phyloP scores from a whole-genome alignment of 2,888 invertebrate genomes.

The Antheraea assamensis region DNA sequence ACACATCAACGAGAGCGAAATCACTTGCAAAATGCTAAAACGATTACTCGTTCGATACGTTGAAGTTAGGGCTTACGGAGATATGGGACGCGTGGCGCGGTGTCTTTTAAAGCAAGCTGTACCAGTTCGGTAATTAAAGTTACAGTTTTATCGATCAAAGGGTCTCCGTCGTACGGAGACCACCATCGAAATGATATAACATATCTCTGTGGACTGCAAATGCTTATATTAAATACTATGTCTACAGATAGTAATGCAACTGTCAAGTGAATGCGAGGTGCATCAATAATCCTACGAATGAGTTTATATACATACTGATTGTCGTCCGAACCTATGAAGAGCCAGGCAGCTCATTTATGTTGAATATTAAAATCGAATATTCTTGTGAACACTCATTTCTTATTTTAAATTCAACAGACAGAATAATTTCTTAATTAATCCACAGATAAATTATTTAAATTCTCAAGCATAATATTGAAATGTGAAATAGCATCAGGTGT shows the following conservation, averaged over 20 bases:
- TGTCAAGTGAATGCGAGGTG: conserved; percentile 66
- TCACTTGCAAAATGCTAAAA: conserved; percentile 14
- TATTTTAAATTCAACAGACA: not conserved
- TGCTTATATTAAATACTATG: conserved; percentile 61
- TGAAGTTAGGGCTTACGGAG: conserved; percentile 43
- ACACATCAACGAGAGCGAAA: conserved; percentile 17
- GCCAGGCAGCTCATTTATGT: too few species aligned
- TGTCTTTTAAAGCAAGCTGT: conserved; percentile 61
- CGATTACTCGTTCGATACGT: conserved; percentile 26
- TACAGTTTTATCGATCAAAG: conserved; percentile 78
- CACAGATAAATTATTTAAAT: not conserved
- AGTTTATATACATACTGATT: conserved; percentile 54
- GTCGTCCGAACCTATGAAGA: too few species aligned
- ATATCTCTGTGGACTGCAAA: conserved; percentile 58
- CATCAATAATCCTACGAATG: conserved; percentile 68
- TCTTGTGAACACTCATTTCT: not conserved
- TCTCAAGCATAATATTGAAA: not conserved
- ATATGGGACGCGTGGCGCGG: conserved; percentile 65
- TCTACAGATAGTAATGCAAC: conserved; percentile 71
- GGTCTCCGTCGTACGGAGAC: conserved; percentile 65
- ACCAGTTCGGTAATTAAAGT: conserved; percentile 79
- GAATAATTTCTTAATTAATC: conserved; percentile 3
- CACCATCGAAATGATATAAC: conserved; percentile 53
- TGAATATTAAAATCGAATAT: not conserved
- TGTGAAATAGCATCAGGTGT: conserved; percentile 9